phyloP scores from a whole-genome alignment of 2,888 invertebrate genomes.

The Polyommatus icarus region DNA sequence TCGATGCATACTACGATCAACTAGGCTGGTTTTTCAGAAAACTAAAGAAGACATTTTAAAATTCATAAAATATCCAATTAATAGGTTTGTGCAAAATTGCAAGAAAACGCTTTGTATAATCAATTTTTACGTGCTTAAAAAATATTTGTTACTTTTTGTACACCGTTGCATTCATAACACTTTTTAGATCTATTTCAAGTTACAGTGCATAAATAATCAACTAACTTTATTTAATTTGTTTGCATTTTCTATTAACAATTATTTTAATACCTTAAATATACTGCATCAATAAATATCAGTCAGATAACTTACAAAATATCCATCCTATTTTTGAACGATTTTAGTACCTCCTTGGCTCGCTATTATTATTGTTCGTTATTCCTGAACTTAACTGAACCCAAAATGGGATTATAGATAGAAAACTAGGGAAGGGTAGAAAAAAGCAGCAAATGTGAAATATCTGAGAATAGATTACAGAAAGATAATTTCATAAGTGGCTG shows the following conservation, averaged over 20 bases:
- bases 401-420: neutral
- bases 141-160: too few relatives aligned
- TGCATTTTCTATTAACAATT: neutral
- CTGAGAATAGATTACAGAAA: neutral
- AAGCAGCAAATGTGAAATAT: conserved; percentile 10
- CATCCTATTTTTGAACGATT: neutral
- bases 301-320: neutral
- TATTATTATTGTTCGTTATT: neutral
- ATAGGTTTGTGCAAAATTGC: neutral
- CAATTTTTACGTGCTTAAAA: too few relatives aligned
- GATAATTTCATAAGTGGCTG: neutral
- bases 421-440: neutral
- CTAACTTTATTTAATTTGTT: too few relatives aligned
- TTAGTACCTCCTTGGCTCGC: neutral
- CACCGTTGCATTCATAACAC: too few relatives aligned
- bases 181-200: too few relatives aligned
- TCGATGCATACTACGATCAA: conserved; percentile 14
- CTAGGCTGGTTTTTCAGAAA: neutral
- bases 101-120: neutral
- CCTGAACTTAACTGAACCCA: neutral
- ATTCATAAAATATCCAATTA: neutral
- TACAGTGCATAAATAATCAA: too few relatives aligned
- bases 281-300: neutral
- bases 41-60: neutral
- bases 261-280: neutral